These are phyloP conservation scores for Oncopodura yosiiana DNA, from an alignment of 1,140 invertebrate genomes.

Conservation along the genomic window DNA sequence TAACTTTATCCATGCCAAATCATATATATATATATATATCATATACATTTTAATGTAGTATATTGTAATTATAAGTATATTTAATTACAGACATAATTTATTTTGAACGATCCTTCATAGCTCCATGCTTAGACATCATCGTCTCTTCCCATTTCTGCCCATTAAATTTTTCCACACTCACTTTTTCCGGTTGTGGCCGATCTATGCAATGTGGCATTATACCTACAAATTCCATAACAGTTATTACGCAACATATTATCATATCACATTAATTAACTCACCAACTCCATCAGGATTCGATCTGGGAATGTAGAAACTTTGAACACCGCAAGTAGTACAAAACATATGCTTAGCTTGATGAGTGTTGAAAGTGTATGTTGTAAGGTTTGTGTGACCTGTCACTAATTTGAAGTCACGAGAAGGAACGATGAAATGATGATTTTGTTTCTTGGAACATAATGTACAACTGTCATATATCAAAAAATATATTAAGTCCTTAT, in stretches of 20 bases:
- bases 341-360: conserved; percentile 46
- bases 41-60: no score
- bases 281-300: conserved; percentile 47
- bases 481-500: conserved; percentile 10
- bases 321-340: conserved; percentile 47
- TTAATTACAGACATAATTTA: neutral
- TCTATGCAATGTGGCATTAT: conserved; percentile 46
- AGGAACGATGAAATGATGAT: conserved; percentile 45
- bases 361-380: conserved; percentile 48
- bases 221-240: conserved; percentile 36
- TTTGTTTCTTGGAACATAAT: conserved; percentile 47
- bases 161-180: conserved; percentile 41
- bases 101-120: conserved; percentile 27
- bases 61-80: neutral
- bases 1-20: no score
- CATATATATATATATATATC: no score
- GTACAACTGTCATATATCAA: conserved; percentile 43
- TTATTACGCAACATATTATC: neutral
- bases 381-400: conserved; percentile 42
- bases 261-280: conserved; percentile 33
- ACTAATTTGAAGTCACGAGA: conserved; percentile 42
- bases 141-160: conserved; percentile 45
- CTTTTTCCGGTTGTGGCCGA: conserved; percentile 39
- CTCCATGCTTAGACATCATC: conserved; percentile 36
- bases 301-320: conserved; percentile 47